Evolutionary conservation across 1,140 invertebrate genomes (phyloP).

Genomic region (Listronotus oregonensis): DNA sequence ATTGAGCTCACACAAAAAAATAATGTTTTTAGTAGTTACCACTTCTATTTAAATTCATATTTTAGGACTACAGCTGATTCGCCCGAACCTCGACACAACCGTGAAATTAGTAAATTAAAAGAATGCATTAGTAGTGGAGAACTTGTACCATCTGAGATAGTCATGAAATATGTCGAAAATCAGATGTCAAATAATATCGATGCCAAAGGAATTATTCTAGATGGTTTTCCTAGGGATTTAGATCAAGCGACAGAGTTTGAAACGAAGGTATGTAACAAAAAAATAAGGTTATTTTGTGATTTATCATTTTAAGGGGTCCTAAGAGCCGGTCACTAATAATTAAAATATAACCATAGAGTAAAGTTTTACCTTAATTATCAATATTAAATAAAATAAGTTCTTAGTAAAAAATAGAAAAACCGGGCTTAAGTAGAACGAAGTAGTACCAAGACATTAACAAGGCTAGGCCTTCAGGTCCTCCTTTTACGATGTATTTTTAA

Average conservation of each 20-base stretch:
- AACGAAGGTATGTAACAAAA: conserved; percentile 67
- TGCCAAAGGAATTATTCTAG: conserved; percentile 78
- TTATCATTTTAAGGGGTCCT: no score
- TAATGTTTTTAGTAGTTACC: no score
- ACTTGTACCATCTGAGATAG: conserved; percentile 72
- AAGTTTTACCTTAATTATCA: no score
- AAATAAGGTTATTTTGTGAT: not conserved
- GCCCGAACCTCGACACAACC: conserved; percentile 59
- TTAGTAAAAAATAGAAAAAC: no score
- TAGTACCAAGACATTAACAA: no score
- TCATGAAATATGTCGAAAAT: conserved; percentile 69
- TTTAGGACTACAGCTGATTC: conserved; percentile 66
- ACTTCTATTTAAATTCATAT: not conserved
- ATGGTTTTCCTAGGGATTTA: conserved; percentile 87
- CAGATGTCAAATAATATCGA: conserved; percentile 62
- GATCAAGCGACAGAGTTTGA: conserved; percentile 85
- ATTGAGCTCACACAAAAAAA: no score
- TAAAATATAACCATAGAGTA: no score
- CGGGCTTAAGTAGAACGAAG: no score
- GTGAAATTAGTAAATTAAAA: conserved; percentile 62
- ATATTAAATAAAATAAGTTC: no score
- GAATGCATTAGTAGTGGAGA: conserved; percentile 81
- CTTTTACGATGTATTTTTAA: no score
- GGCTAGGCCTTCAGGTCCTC: no score
- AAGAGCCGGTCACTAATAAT: no score